phyloP scores from a whole-genome alignment of 92 coral and sea anemone species.

The Porites divaricata region DNA sequence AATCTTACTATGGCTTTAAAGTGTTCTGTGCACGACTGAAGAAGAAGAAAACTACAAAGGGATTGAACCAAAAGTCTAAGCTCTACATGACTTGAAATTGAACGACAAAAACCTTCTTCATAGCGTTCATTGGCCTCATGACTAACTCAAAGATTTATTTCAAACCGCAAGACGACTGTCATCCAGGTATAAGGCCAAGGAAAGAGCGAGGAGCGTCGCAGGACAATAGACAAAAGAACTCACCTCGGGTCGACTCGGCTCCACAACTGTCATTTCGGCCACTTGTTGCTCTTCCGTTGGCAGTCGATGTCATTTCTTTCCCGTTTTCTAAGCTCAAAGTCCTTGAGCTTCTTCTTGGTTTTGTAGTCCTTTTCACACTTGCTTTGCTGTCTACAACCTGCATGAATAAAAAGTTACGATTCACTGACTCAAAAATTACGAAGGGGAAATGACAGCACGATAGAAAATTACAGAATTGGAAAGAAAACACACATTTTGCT shows the following conservation, averaged over 20 bases:
- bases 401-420: neutral
- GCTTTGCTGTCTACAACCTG: constrained; percentile 97
- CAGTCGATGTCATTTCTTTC: constrained; percentile 36
- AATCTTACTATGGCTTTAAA: too few relatives aligned
- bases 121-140: neutral
- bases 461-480: neutral
- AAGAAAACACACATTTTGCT: neutral
- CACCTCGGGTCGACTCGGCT: constrained; percentile 37
- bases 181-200: neutral
- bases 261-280: constrained; percentile 45
- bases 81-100: neutral
- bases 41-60: too few relatives aligned
- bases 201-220: neutral
- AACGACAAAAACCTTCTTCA: neutral
- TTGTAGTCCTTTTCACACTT: constrained; percentile 71
- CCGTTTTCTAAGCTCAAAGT: constrained; percentile 56
- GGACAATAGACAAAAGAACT: constrained; percentile 8
- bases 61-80: too few relatives aligned
- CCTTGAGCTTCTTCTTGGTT: constrained; percentile 87
- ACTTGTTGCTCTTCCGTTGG: constrained; percentile 64
- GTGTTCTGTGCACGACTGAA: too few relatives aligned
- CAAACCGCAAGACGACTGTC: constrained; percentile 19
- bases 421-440: neutral
- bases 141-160: neutral
- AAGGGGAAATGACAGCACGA: constrained; percentile 7